phyloP scores from a whole-genome alignment of 1,140 invertebrate species.

The Meteorus sp. region DNA sequence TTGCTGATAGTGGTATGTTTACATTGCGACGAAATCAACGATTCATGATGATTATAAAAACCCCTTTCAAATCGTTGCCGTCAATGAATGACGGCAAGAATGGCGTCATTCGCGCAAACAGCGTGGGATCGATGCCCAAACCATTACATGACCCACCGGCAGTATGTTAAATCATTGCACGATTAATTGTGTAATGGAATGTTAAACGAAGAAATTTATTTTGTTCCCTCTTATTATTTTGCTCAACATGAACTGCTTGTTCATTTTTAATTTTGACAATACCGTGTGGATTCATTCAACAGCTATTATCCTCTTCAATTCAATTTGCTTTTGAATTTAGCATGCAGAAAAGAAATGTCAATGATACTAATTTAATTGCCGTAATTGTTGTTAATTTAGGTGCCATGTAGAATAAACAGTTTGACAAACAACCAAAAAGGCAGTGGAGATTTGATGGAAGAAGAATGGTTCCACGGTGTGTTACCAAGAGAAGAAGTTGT shows the following conservation, averaged over 20 bases:
- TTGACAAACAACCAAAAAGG: constrained; percentile 47
- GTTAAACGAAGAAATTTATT: too few relatives aligned
- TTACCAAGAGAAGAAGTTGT: constrained; percentile 95
- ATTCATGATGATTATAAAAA: constrained; percentile 50
- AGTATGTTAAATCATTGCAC: constrained; percentile 47
- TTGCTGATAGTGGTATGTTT: constrained; percentile 52
- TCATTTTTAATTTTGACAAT: neutral
- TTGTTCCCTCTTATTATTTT: too few relatives aligned
- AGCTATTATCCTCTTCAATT: neutral
- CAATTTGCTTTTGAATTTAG: too few relatives aligned
- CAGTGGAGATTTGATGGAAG: constrained; percentile 69
- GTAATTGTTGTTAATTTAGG: constrained; percentile 33
- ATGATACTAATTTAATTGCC: constrained; percentile 10
- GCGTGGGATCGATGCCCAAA: constrained; percentile 48
- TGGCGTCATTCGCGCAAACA: constrained; percentile 49
- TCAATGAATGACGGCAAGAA: constrained; percentile 50
- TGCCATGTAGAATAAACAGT: constrained; percentile 46
- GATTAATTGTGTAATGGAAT: too few relatives aligned
- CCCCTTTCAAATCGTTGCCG: constrained; percentile 55
- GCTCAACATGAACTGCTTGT: constrained; percentile 14
- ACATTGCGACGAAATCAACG: constrained; percentile 54
- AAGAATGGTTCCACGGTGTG: constrained; percentile 98
- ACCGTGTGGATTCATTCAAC: neutral
- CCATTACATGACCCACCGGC: constrained; percentile 41
- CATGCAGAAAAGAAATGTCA: neutral